Percentiles rank a stretch among this genome's conserved stretches.
Evolutionary conservation across 1,140 invertebrate genomes (phyloP).

Genomic region (Potamilus streckersoni): DNA sequence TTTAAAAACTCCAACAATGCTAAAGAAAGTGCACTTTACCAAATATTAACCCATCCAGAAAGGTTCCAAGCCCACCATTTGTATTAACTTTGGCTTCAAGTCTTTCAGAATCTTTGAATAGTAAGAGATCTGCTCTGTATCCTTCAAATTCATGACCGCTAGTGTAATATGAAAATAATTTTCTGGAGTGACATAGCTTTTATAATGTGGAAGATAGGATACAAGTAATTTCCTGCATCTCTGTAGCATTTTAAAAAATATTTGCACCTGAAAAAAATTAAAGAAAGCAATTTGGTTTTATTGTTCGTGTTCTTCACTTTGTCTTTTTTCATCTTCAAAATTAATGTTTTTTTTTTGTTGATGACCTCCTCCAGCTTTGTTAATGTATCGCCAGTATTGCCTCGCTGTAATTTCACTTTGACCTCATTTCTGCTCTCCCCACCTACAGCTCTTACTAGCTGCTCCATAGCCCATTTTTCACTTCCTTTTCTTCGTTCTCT

Average conservation of each 20-base stretch:
- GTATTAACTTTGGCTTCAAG: background rate
- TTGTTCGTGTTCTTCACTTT: background rate
- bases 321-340: background rate
- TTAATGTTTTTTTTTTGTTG: background rate
- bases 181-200: background rate
- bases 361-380: background rate
- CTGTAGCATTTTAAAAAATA: background rate
- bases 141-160: background rate
- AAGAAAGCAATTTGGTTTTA: background rate
- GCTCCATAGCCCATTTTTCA: background rate
- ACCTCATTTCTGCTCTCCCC: background rate
- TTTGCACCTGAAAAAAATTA: background rate
- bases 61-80: background rate
- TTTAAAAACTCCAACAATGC: too few relatives aligned
- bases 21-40: too few relatives aligned
- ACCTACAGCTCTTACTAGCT: background rate
- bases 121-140: background rate
- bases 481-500: constrained; percentile 1
- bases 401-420: background rate
- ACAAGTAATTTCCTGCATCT: background rate
- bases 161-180: background rate
- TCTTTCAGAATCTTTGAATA: background rate
- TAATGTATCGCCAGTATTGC: background rate
- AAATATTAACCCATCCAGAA: too few relatives aligned
- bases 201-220: background rate